Base-by-base conservation (phyloP, 2,113 vertebrate genomes). In the Toxostoma redivivum region DNA sequence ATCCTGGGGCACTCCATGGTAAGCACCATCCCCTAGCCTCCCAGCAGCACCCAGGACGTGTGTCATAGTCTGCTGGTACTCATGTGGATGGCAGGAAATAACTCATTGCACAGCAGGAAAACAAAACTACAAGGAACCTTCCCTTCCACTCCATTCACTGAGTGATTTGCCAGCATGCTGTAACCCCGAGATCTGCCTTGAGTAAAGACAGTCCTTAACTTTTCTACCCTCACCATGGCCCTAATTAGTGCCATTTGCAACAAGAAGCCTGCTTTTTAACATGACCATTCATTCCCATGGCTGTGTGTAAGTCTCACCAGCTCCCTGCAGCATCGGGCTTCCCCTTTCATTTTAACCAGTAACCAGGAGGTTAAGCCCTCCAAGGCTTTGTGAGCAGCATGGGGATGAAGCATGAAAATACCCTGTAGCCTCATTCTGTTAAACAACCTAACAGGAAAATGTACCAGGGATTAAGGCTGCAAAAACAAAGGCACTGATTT, bases 1-100 rank as follows among this genome's bases (percentile, higher is more conserved):
- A 98, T 99, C 37, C 92, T 99, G 65, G 99, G 99, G 60, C 99
- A 99, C 95, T 99, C 99, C 76, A 99, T 99, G 99, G 99, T 99
- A 98, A 97, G 98, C 53, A 58, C 33, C 20, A 15, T 56, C 30
- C 78, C 47, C 23, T 42, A 6, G 33, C 62, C 23, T 80, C 44
- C 64, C 1, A 4, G 82, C 56, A 74, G 60, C 48, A 28, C 47
- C 31, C 77, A 51, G 80, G 35, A 61, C 44, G 13, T 7, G 9
- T 64, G 40, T 73, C 6, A 1, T 5, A 56, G 44, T 48, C 25
- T 1, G 0, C 38, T n/a, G 33, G 15, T 18, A 11, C 15, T 51
- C 27, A 3, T 8, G 33, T 14, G 77, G 79, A 40, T 58, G 45
- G 37, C 47, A 62, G 40, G 47, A 86, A 57, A 35, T 9, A 64